Base-by-base conservation (phyloP, 2,888 invertebrate genomes). In the Caenorhabditis sp. region DNA sequence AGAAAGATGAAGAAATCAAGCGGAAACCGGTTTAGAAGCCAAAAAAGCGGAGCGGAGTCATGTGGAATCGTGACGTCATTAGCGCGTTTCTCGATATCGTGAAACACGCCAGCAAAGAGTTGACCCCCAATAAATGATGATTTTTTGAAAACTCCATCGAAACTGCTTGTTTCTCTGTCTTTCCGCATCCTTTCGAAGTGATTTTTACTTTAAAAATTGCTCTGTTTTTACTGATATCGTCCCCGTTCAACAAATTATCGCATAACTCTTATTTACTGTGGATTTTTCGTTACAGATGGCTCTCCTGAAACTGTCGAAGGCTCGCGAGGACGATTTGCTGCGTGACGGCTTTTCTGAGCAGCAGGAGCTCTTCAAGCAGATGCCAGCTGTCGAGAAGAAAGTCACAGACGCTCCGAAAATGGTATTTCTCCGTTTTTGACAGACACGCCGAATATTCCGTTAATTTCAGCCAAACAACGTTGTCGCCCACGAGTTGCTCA, bases 401-500 rank as follows among this genome's bases (percentile, higher is more conserved):
- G 35, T 37, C n/a, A 70, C 58, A 7, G 79, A 78, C 35, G 66
- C 74, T 2, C 81, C 80, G n/a, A 46, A 73, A 72, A 80, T 71
- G 76, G 76, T 76, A 32, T 37, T n/a, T 17, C 6, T 9, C 8
- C 26, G n/a, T 15, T 52, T 65, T 53, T 4, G 17, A n/a, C 2
- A 48, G n/a, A 27, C 2, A 24, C 24, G 2, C 4, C 24, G 39
- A 13, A 9, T 45, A 17, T 35, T 32, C 15, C 2, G 6, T 17
- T 59, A n/a, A n/a, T n/a, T 80, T 32, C 46, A 81, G 72, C 52
- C 68, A 32, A 71, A 58, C 37, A 79, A 56, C 52, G 58, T 73
- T 27, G 79, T 73, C 24, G 75, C 81, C 22, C 81, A 82, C 70
- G 83, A 83, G 59, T 63, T 83, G 41, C 66, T 82, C 26, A 46